Evolutionary conservation across 2,113 vertebrate genomes (phyloP), one percentile per base, ranked within the genome.

Genomic region (Promerops cafer): DNA sequence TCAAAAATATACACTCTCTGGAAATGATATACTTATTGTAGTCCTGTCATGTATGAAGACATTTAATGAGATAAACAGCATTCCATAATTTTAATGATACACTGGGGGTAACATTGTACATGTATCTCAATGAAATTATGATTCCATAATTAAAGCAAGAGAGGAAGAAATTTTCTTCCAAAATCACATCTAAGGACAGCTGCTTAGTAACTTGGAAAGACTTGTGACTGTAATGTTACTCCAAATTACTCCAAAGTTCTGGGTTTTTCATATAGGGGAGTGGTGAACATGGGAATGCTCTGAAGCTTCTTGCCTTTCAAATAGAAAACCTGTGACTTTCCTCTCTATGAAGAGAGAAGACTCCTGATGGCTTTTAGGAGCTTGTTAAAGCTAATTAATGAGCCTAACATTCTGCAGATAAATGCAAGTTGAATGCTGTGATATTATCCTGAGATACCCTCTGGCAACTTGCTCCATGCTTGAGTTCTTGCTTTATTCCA

Each of bases 261-360:
- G 3, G 7, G 4, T 39, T 87, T 45, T 47, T 45, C 15, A 19
- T 8, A 7, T 27, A 42, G 30, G 6, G 31, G 2, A 0, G 0
- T 19, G 6, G 5, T 49, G 70, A 65, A 19, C 5, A n/a, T 0
- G 1, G 13, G 16, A 45, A 16, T 74, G 21, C 6, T 64, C 54
- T 56, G 54, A 59, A 82, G 6, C 3, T 40, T 70, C 17, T 27
- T 60, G 24, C 23, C 7, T 56, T 83, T 22, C 22, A 57, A 31
- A 21, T 1, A 54, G 30, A 45, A 66, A 31, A 83, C 3, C 6
- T 75, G 7, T 59, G 44, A 28, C 35, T 49, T 74, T 39, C 37
- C n/a, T 24, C 7, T 64, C 18, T 24, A 3, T 19, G 7, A 26
- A 50, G 26, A 33, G 16, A 68, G 35, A 78, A 77, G 31, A 26